phyloP scores from a whole-genome alignment of 2,888 invertebrate genomes.

The Exephanes ischioxanthus region DNA sequence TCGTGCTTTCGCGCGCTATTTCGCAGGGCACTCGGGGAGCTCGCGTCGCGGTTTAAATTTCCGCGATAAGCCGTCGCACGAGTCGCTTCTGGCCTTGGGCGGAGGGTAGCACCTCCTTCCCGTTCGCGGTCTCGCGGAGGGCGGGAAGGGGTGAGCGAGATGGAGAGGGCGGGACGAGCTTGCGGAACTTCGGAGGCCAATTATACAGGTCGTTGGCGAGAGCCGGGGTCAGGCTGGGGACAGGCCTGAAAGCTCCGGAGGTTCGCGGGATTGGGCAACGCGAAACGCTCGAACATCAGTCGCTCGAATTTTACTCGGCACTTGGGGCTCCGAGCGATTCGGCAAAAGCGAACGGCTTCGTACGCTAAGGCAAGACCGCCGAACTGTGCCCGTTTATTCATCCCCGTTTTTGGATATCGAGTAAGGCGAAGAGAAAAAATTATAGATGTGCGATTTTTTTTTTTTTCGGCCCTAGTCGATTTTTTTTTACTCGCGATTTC shows the following conservation, averaged over 20 bases:
- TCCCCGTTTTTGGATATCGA: neutral
- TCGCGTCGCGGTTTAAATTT: slow-evolving; percentile 13
- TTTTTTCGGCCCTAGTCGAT: too few relatives aligned
- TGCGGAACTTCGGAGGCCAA: slow-evolving; percentile 44
- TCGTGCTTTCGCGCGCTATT: slow-evolving; percentile 23
- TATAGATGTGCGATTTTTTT: too few relatives aligned
- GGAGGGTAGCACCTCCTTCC: neutral
- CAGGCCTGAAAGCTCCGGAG: slow-evolving; percentile 13
- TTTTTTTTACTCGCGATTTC: too few relatives aligned
- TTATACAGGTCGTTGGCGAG: slow-evolving; percentile 53
- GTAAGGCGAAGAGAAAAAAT: neutral
- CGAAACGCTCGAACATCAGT: slow-evolving; percentile 1
- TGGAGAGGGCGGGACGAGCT: slow-evolving; percentile 17
- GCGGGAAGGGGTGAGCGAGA: neutral
- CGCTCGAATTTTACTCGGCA: neutral
- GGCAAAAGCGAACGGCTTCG: neutral
- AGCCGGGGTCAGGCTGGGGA: slow-evolving; percentile 33
- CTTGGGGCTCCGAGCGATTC: neutral
- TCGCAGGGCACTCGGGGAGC: slow-evolving; percentile 10
- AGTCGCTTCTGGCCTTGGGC: slow-evolving; percentile 23
- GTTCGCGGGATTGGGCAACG: neutral
- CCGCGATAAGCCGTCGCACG: slow-evolving; percentile 27
- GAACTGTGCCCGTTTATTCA: neutral
- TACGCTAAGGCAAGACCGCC: neutral
- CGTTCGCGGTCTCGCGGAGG: slow-evolving; percentile 26